Conservation (phyloP, 2,113 vertebrate genomes). For the Stegastes partitus region DNA sequence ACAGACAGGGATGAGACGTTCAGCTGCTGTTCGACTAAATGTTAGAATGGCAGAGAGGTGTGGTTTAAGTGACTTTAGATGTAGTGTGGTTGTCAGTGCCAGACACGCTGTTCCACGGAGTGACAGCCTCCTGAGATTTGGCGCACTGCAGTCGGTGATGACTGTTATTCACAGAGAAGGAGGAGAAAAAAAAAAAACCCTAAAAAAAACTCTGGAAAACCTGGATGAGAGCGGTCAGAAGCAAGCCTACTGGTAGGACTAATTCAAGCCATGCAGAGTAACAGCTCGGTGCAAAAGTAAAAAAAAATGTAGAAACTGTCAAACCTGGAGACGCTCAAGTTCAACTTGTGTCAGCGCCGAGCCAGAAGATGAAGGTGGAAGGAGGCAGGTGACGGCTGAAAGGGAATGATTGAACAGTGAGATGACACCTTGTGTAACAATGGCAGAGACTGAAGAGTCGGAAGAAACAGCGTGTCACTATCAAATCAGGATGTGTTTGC, state of each 20-base stretch:
- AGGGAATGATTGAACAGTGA: conserved; percentile 8
- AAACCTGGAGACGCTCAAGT: not conserved
- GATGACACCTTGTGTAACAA: conserved; percentile 17
- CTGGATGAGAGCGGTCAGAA: conserved; percentile 40
- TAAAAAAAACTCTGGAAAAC: conserved; percentile 29
- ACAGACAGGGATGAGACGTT: conserved; percentile 43
- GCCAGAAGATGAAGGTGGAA: not conserved
- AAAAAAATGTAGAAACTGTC: not conserved
- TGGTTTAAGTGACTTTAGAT: conserved; percentile 68
- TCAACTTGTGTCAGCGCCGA: conserved; percentile 8
- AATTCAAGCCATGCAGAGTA: conserved; percentile 5
- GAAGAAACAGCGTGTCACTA: conserved; percentile 7
- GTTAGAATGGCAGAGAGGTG: conserved; percentile 36
- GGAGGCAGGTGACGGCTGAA: conserved; percentile 25
- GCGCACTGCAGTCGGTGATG: conserved; percentile 42
- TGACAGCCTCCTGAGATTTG: conserved; percentile 61
- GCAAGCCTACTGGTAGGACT: not conserved
- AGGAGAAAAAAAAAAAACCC: too few relatives aligned
- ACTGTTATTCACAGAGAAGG: conserved; percentile 40
- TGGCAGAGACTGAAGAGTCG: conserved; percentile 16
- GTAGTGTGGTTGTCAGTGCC: conserved; percentile 45
- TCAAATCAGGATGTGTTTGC: not conserved
- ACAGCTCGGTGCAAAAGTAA: not conserved
- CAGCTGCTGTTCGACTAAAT: conserved; percentile 60
- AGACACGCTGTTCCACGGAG: conserved; percentile 60